Evolutionary conservation across 2,113 vertebrate species (phyloP).

Genomic region (Protobothrops mucrosquamatus): DNA sequence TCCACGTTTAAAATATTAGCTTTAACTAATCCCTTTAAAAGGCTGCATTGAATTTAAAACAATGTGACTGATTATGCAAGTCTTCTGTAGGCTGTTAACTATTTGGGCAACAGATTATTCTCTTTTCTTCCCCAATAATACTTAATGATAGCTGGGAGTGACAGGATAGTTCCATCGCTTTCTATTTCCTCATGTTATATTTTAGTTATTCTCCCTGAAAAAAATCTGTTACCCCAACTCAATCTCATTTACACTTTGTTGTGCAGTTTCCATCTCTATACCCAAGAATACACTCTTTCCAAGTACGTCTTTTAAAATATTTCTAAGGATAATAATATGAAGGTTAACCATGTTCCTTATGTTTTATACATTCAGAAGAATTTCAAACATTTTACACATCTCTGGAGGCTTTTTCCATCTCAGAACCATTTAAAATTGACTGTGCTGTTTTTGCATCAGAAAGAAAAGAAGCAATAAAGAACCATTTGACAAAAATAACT

Average conservation of each 20-base stretch:
- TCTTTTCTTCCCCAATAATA: not conserved
- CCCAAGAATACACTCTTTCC: not conserved
- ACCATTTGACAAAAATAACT: not conserved
- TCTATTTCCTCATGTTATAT: not conserved
- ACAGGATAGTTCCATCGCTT: not conserved
- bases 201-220: not conserved
- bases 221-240: not conserved
- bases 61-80: slow-evolving; percentile 56
- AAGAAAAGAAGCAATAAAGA: not conserved
- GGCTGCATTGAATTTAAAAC: slow-evolving; percentile 61
- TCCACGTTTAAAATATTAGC: slow-evolving; percentile 59
- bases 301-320: not conserved
- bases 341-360: not conserved
- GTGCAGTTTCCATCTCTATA: not conserved
- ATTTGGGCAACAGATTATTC: slow-evolving; percentile 42
- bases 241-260: not conserved
- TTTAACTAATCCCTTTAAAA: slow-evolving; percentile 68
- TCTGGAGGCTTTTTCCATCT: not conserved
- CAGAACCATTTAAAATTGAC: not conserved
- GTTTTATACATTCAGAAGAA: not conserved
- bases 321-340: not conserved
- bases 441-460: not conserved
- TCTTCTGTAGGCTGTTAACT: slow-evolving; percentile 46
- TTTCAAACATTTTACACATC: not conserved
- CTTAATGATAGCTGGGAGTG: not conserved